These are phyloP conservation scores for Quadriops clusia DNA, from an alignment of 2,888 invertebrate species.

Conservation along the genomic window DNA sequence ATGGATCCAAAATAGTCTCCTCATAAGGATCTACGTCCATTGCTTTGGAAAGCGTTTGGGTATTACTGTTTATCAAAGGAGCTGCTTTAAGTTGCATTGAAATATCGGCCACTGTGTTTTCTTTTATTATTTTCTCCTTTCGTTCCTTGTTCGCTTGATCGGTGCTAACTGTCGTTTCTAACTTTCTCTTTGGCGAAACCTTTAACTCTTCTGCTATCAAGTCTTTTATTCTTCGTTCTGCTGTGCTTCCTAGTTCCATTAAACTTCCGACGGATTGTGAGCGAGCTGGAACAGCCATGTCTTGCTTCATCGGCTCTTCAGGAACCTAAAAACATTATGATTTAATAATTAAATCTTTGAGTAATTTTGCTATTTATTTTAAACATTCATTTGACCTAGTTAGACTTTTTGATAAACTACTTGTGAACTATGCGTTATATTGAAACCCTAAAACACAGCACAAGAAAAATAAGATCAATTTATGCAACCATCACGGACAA, in stretches of 20 bases:
- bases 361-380: too few relatives aligned
- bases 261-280: constrained; percentile 62
- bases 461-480: too few relatives aligned
- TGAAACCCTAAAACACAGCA: too few relatives aligned
- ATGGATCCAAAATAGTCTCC: constrained; percentile 24
- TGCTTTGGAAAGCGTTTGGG: constrained; percentile 29
- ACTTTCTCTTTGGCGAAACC: constrained; percentile 59
- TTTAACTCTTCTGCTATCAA: constrained; percentile 47
- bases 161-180: constrained; percentile 64
- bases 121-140: constrained; percentile 49
- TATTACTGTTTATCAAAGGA: constrained; percentile 29
- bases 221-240: constrained; percentile 62
- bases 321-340: constrained; percentile 19
- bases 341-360: too few relatives aligned
- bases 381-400: too few relatives aligned
- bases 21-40: constrained; percentile 29
- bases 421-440: too few relatives aligned
- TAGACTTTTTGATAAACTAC: too few relatives aligned
- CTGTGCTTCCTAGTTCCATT: constrained; percentile 57
- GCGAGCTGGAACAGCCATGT: constrained; percentile 33
- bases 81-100: constrained; percentile 26
- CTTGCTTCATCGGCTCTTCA: constrained; percentile 26
- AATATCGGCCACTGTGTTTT: constrained; percentile 35
- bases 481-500: too few relatives aligned
- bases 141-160: constrained; percentile 42